A percentile compares a stretch with the other conserved stretches of the same genome.
Conservation (phyloP, 2,888 invertebrate species). For the Noctua pronuba region DNA sequence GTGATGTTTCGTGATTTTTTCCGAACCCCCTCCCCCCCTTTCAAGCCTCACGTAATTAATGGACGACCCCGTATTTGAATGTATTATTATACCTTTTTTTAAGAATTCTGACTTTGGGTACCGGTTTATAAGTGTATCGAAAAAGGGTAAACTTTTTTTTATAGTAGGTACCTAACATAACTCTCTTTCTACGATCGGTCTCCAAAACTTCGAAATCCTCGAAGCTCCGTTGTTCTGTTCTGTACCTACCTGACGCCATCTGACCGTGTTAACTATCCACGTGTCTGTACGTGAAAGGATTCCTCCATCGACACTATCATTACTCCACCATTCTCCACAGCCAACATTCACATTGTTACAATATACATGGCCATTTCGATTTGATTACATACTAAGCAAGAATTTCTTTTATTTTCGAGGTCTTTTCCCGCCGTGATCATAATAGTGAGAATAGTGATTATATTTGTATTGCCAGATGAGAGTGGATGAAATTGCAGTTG, state of each 20-base stretch:
- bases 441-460: conserved; percentile 26
- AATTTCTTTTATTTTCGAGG: conserved; percentile 17
- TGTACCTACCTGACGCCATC: neutral
- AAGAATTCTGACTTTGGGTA: too few species aligned
- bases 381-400: conserved; percentile 6
- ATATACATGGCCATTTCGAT: conserved; percentile 5
- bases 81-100: neutral
- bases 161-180: neutral
- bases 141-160: too few species aligned
- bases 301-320: conserved; percentile 32
- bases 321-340: conserved; percentile 13
- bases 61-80: too few species aligned
- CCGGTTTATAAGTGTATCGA: too few species aligned
- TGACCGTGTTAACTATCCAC: conserved; percentile 5
- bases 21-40: too few species aligned
- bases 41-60: too few species aligned
- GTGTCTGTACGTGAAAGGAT: neutral
- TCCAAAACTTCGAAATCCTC: neutral
- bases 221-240: conserved; percentile 10
- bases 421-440: conserved; percentile 14
- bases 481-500: conserved; percentile 39
- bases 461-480: conserved; percentile 1
- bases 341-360: conserved; percentile 11
- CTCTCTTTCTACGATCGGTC: neutral
- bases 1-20: too few species aligned